These are phyloP conservation scores for Rallus crepitans DNA, from an alignment of 2,797 vertebrate species.

Conservation along the genomic window DNA sequence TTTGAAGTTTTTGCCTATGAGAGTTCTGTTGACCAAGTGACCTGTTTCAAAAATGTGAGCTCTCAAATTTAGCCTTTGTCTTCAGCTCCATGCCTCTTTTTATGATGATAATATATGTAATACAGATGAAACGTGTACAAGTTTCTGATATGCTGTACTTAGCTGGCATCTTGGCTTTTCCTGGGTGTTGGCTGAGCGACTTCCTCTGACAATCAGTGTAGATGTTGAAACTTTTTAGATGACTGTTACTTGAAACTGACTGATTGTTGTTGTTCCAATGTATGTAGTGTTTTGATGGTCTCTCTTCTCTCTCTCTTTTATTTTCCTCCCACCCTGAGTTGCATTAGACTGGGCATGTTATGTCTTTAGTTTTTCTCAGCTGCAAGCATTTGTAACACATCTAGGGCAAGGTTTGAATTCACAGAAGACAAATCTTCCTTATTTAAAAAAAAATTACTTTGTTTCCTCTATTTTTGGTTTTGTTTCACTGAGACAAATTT, in stretches of 20 bases:
- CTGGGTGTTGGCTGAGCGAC: neutral
- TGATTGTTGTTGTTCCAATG: neutral
- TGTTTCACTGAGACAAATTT: neutral
- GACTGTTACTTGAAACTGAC: neutral
- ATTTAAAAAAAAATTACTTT: neutral
- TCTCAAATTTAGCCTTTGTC: neutral
- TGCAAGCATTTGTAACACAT: neutral
- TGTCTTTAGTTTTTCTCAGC: neutral
- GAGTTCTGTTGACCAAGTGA: neutral
- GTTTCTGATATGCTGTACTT: neutral
- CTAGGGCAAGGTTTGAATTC: neutral
- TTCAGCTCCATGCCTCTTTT: neutral
- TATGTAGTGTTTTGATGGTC: neutral
- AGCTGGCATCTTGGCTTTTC: neutral
- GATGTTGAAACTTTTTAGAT: neutral
- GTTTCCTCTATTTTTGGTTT: neutral
- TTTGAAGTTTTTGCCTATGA: neutral
- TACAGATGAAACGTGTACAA: neutral
- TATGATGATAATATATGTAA: neutral
- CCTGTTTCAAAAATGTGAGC: neutral
- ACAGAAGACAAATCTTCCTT: neutral
- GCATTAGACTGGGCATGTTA: neutral
- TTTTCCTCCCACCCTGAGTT: neutral
- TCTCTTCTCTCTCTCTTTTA: neutral
- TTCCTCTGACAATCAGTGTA: neutral